phyloP scores from a whole-genome alignment of 2,113 vertebrate species.

The Pelvicachromis taeniatus region DNA sequence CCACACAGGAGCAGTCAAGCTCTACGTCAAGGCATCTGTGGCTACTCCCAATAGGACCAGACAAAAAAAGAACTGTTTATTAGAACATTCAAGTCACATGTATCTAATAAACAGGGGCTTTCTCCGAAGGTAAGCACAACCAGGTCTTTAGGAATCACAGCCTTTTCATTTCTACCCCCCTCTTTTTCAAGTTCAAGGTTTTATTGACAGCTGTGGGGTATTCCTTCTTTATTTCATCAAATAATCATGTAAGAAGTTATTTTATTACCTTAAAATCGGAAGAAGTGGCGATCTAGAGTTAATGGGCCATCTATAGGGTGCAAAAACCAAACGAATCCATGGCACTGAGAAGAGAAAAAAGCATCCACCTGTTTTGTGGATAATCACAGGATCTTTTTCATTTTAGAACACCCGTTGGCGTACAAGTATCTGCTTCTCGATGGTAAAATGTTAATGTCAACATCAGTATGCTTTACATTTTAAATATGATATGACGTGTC shows the following conservation, averaged over 20 bases:
- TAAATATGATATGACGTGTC: neutral
- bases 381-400: neutral
- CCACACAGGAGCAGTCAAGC: neutral
- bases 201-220: neutral
- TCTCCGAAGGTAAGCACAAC: neutral
- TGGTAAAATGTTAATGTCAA: neutral
- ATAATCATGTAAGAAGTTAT: neutral
- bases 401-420: neutral
- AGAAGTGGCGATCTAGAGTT: neutral
- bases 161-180: neutral
- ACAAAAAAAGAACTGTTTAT: neutral
- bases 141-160: neutral
- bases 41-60: neutral
- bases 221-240: neutral
- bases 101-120: neutral
- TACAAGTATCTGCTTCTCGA: neutral
- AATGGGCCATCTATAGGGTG: neutral
- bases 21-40: neutral
- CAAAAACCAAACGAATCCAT: neutral
- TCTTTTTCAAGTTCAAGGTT: no score
- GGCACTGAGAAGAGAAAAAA: neutral
- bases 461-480: neutral
- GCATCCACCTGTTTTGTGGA: neutral
- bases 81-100: neutral
- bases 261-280: neutral